phyloP scores from a whole-genome alignment of 2,888 invertebrate genomes.

The Ernsta delagoae region DNA sequence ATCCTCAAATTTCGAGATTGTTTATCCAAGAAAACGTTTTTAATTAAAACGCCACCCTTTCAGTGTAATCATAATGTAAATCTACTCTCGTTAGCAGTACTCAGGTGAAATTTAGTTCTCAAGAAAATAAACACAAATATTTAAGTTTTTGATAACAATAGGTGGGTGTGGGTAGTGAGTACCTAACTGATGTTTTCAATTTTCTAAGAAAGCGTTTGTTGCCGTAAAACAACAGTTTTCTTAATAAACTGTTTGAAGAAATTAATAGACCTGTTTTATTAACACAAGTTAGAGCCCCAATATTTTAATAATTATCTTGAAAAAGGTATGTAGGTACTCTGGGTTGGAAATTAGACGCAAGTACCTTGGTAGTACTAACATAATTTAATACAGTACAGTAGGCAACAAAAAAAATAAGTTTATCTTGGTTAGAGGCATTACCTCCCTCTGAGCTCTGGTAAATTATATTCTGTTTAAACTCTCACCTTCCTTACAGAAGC shows the following conservation, averaged over 20 bases:
- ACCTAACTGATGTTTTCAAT: neutral
- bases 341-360: too few species aligned
- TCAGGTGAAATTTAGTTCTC: neutral
- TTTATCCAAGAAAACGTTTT: slow-evolving; percentile 1
- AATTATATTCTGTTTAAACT: neutral
- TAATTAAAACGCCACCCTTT: slow-evolving; percentile 8
- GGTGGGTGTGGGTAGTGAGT: too few species aligned
- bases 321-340: too few species aligned
- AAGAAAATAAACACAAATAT: neutral
- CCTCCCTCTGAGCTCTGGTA: too few species aligned
- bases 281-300: too few species aligned
- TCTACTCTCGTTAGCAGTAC: neutral
- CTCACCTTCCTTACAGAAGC: neutral
- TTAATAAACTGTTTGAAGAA: too few species aligned
- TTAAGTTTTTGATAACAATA: neutral
- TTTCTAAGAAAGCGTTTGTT: neutral
- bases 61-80: neutral
- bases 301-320: too few species aligned
- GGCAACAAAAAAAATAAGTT: too few species aligned
- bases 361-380: too few species aligned
- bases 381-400: too few species aligned
- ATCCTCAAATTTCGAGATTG: slow-evolving; percentile 5
- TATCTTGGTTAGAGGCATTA: too few species aligned
- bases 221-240: neutral
- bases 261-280: too few species aligned